Base-by-base conservation (phyloP, 2,797 vertebrate species). In the Borostomias antarcticus region DNA sequence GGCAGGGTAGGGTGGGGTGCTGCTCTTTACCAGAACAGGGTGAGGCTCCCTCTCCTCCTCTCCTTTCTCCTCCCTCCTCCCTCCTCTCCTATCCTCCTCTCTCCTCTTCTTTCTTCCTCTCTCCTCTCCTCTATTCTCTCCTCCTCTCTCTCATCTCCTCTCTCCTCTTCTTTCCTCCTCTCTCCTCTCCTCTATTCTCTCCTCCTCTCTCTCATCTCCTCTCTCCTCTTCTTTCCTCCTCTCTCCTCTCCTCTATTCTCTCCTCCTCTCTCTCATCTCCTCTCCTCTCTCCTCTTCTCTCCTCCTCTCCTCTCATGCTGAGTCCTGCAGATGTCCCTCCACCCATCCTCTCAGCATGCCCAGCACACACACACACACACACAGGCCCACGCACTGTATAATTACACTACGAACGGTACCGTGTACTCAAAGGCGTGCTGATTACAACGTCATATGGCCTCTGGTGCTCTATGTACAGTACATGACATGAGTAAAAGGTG, bases 21-120 rank as follows among this genome's bases (percentile, higher is more conserved):
- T 74, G 78, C 79, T 63, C 69, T 69, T 84, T 88, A 79, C 82
- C 76, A 88, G 85, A 89, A 89, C 72, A 87, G 89, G 86, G 81
- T 73, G 83, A 88, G 84, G 82, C 72, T 60, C 65, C 23, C 19
- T 58, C 21, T 45, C 26, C 2, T 61, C 48, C 35, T 21, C 28
- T 47, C 19, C 15, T 10, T 25, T 5, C 2, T n/a, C 29, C 21
- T n/a, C 35, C 47, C 21, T 28, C 35, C 26, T 40, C 48, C 63
- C 4, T 6, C 25, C 68, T 76, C 43, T 4, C 45, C 25, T 25
- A 19, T 21, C 26, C 45, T 19, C 25, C 30, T n/a, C 40, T 40
- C 33, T 13, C 8, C 5, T 70, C 62, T 72, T 61, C 54, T 19
- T 19, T 52, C 51, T 33, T 52, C 19, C 21, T 11, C 23, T 11